A percentile compares a stretch with the other conserved stretches of the same genome.
Conservation (phyloP, 2,113 vertebrate species). For the Xiphorhynchus elegans region DNA sequence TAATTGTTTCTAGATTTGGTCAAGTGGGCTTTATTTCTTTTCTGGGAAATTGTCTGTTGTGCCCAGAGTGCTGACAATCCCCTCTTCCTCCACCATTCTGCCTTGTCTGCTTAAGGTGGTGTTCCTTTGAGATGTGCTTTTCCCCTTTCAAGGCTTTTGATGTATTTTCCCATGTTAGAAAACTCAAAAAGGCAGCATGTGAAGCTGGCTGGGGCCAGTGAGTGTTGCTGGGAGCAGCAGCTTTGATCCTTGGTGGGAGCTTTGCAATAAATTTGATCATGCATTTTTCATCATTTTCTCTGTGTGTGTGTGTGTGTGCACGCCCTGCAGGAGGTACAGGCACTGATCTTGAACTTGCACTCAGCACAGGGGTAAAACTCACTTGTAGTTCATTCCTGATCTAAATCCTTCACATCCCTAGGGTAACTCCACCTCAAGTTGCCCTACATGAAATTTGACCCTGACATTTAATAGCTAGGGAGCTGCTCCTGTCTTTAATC, state of each 20-base stretch:
- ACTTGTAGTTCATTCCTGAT: accelerated
- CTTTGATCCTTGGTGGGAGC: neutral
- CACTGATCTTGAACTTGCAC: neutral
- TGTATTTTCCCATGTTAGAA: neutral
- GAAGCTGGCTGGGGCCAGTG: neutral
- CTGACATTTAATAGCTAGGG: neutral
- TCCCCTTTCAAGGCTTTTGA: constrained; percentile 20
- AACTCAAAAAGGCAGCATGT: neutral
- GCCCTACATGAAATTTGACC: neutral
- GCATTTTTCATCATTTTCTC: constrained; percentile 27
- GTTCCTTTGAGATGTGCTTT: neutral
- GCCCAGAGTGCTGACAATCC: neutral
- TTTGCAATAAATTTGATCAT: constrained; percentile 1
- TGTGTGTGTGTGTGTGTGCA: neutral
- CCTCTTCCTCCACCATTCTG: neutral
- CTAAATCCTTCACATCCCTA: neutral
- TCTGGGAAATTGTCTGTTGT: neutral
- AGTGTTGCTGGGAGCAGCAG: neutral
- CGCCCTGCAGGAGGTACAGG: neutral
- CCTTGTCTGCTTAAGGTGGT: neutral
- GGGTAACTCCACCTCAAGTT: neutral
- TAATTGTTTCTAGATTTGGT: neutral
- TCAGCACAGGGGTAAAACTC: neutral
- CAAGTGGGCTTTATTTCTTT: neutral
- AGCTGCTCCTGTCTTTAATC: constrained; percentile 1